Evolutionary conservation across 1,140 invertebrate genomes (phyloP), one percentile per base, ranked within the genome.

Genomic region (Aphis gossypii): DNA sequence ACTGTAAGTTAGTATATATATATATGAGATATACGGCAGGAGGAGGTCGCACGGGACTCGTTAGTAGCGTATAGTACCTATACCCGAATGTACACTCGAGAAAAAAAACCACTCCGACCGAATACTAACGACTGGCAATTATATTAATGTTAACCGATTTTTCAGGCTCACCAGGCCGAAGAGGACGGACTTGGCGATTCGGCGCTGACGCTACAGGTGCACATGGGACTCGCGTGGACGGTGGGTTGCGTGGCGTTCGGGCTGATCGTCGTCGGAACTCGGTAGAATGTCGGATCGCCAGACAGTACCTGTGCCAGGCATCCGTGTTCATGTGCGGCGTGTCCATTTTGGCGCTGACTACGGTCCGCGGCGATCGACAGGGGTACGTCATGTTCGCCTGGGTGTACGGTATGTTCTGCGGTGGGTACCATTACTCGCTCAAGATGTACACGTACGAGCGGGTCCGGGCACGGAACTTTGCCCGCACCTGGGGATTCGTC

Each of bases 361-460:
- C 97, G 1, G 97, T 98, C 38, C 97, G 98, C 94, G 97, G 97
- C 41, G 97, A 97, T 94, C 93, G 93, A 9, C 96, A 97, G 94
- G 97, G 97, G 94, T 97, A 98, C 94, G 97, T 98, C 0, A 96
- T 98, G 96, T 98, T 98, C 95, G 97, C 97, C 1, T 98, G 97
- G 97, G 96, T 97, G 93, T 98, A 98, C 94, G 97, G 97, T 41
- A 97, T 98, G 94, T 97, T 97, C 95, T 97, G 97, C 95, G 97
- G 97, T 44, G 98, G 97, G 20, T 98, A 98, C 95, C 97, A 98
- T 95, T 98, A 98, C 95, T 97, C 97, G 25, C 95, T 98, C 48
- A 98, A 98, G 95, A 98, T 98, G 97, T 98, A 98, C 95, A 98
- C 97, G 0, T 98, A 98, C 94, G 98, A 98, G 95, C 96, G 97